Conservation (phyloP, 92 coral and sea anemone genomes). For the Porites evermanni region DNA sequence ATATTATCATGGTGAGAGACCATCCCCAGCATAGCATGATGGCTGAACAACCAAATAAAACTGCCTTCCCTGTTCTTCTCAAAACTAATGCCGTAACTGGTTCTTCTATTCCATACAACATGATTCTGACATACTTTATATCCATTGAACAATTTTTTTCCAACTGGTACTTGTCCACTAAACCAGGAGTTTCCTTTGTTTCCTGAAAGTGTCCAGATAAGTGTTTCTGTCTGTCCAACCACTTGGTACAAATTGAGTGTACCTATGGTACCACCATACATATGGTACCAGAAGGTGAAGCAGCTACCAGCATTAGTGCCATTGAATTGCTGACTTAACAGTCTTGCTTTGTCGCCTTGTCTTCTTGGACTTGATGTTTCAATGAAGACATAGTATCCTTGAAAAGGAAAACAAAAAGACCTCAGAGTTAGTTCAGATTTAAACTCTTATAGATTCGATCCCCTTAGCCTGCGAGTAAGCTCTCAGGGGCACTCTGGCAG, state of each 20-base stretch:
- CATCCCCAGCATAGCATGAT: too few relatives aligned
- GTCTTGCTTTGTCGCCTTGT: slow-evolving; percentile 83
- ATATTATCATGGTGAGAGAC: too few relatives aligned
- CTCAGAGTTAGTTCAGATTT: background rate
- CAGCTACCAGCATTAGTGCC: slow-evolving; percentile 71
- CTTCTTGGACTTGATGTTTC: slow-evolving; percentile 87
- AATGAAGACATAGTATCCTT: slow-evolving; percentile 85
- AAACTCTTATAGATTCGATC: too few relatives aligned
- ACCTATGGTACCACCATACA: slow-evolving; percentile 85
- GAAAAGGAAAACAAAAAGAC: background rate
- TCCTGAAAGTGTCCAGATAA: slow-evolving; percentile 85
- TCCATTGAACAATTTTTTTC: slow-evolving; percentile 29
- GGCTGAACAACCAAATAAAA: too few relatives aligned
- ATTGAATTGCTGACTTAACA: slow-evolving; percentile 80
- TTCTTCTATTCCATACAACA: background rate
- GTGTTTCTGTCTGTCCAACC: slow-evolving; percentile 49
- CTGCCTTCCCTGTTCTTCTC: background rate
- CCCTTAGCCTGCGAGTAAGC: too few relatives aligned
- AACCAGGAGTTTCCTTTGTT: slow-evolving; percentile 83
- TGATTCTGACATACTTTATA: slow-evolving; percentile 57
- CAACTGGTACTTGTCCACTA: slow-evolving; percentile 95
- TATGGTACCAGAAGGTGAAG: slow-evolving; percentile 98
- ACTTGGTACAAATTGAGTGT: slow-evolving; percentile 84
- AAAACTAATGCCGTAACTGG: background rate
- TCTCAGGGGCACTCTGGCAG: too few relatives aligned